A percentile compares a stretch with the other conserved stretches of the same genome.
Evolutionary conservation across 2,797 vertebrate species (phyloP).

Genomic region (Avahi laniger): DNA sequence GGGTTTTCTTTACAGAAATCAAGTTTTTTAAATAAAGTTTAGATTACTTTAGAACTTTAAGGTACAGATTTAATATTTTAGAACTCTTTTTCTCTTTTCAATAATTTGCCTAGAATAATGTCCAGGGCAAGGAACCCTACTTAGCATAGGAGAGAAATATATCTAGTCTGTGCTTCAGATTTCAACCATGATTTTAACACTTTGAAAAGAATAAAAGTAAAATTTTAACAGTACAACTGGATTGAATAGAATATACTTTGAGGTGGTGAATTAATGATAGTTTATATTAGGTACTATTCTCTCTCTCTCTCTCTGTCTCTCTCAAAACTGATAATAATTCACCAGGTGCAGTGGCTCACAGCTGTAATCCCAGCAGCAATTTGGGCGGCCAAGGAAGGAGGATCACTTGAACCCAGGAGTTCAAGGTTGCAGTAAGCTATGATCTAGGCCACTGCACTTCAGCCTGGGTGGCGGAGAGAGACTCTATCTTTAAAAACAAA

Average conservation of each 20-base stretch:
- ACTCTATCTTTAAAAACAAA: background rate
- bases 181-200: slow-evolving; percentile 9
- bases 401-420: background rate
- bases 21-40: slow-evolving; percentile 16
- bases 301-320: background rate
- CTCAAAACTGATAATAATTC: background rate
- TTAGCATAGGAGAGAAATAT: background rate
- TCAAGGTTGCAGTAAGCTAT: background rate
- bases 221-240: background rate
- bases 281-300: background rate
- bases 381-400: background rate
- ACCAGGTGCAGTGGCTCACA: background rate
- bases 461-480: background rate
- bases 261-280: background rate
- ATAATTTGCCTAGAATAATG: slow-evolving; percentile 25
- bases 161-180: background rate
- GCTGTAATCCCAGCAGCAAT: background rate
- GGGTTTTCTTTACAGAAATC: background rate
- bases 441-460: background rate
- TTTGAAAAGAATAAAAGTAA: background rate
- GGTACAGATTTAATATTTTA: background rate
- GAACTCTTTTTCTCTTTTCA: background rate
- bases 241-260: background rate
- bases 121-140: background rate
- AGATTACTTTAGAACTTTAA: background rate